Evolutionary conservation across 2,797 vertebrate species (phyloP).

Genomic region (Lagothrix lagotricha): DNA sequence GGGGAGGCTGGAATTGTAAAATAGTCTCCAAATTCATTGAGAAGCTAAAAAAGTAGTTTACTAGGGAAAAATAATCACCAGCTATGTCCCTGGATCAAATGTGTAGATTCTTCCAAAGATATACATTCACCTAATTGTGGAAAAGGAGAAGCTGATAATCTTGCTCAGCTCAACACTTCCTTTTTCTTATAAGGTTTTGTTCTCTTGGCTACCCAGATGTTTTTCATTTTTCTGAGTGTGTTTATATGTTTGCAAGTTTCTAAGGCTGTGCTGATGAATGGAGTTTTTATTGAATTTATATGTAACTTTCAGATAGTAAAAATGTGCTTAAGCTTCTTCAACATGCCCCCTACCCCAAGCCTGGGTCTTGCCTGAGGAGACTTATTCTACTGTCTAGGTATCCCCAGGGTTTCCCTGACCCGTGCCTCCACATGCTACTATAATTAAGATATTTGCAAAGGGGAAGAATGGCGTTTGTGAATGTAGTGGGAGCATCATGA

Average conservation of each 20-base stretch:
- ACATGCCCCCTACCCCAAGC: background rate
- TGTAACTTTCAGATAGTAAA: slow-evolving; percentile 70
- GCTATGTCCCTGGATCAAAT: background rate
- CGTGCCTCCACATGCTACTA: background rate
- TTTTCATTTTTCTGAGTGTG: slow-evolving; percentile 63
- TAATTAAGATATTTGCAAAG: background rate
- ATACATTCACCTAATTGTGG: background rate
- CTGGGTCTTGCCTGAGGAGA: background rate
- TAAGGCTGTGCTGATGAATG: slow-evolving; percentile 68
- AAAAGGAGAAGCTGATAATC: slow-evolving; percentile 44
- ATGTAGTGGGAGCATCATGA: background rate
- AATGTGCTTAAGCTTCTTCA: slow-evolving; percentile 39
- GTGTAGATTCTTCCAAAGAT: slow-evolving; percentile 36
- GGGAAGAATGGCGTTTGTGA: background rate
- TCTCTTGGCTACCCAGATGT: slow-evolving; percentile 62
- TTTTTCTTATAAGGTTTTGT: slow-evolving; percentile 53
- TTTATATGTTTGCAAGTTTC: slow-evolving; percentile 74
- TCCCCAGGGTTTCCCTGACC: background rate
- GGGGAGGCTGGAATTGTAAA: background rate
- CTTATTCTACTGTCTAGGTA: background rate
- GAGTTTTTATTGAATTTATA: slow-evolving; percentile 70
- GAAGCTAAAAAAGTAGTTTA: slow-evolving; percentile 5
- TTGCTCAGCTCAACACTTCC: background rate
- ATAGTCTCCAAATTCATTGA: slow-evolving; percentile 40
- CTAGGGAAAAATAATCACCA: background rate